Conservation (phyloP, 1,140 invertebrate genomes). For the Calephelis nemesis region DNA sequence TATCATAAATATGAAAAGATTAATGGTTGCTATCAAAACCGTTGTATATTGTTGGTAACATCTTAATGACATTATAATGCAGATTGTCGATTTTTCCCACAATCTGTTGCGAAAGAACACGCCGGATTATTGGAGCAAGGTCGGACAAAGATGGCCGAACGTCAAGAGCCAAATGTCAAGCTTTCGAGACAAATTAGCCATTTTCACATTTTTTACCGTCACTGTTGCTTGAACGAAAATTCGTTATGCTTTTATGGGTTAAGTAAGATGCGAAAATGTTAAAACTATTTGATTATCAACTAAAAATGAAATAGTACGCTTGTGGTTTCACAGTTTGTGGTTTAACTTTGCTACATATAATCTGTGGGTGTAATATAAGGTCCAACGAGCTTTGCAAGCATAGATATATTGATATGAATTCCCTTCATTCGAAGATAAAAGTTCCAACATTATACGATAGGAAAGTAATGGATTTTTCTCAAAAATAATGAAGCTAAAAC, state of each 20-base stretch:
- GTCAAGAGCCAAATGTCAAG: conserved; percentile 55
- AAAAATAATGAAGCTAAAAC: no score
- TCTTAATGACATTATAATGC: conserved; percentile 35
- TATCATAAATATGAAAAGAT: conserved; percentile 11
- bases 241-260: neutral
- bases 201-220: conserved; percentile 27
- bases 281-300: no score
- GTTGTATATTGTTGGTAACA: neutral
- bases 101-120: conserved; percentile 54
- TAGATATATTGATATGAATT: neutral
- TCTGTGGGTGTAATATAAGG: no score
- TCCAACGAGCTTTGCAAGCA: neutral
- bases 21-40: neutral
- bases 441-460: no score
- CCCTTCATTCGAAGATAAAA: no score
- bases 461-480: no score
- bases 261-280: no score
- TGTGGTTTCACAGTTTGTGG: no score
- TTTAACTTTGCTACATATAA: no score
- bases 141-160: conserved; percentile 56
- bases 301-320: no score
- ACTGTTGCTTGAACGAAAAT: neutral
- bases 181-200: conserved; percentile 45
- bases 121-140: conserved; percentile 66
- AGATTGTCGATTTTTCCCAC: conserved; percentile 62